Conservation (phyloP, 1,140 invertebrate genomes). For the Psilanteris sp. region DNA sequence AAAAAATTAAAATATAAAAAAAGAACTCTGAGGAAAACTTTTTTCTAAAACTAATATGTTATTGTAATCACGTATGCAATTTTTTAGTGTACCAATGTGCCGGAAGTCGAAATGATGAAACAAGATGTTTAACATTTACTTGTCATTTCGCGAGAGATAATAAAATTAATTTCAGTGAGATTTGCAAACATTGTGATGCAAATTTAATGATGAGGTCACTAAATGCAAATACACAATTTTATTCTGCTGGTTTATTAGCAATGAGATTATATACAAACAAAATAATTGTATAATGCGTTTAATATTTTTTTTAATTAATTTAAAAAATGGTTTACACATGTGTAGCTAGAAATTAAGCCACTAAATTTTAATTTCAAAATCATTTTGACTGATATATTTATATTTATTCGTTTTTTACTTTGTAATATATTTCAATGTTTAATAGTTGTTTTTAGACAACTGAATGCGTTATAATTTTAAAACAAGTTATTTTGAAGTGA, state of each 20-base stretch:
- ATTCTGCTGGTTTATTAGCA: too few relatives aligned
- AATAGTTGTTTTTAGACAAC: not conserved
- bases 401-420: constrained; percentile 22
- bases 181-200: too few relatives aligned
- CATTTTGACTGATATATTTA: constrained; percentile 4
- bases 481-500: too few relatives aligned
- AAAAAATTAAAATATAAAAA: not conserved
- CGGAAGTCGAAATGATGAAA: not conserved
- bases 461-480: too few relatives aligned
- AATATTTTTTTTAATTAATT: constrained; percentile 3
- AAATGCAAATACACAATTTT: too few relatives aligned
- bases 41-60: not conserved
- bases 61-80: constrained; percentile 5
- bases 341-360: too few relatives aligned
- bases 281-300: too few relatives aligned
- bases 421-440: constrained; percentile 14
- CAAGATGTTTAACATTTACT: not conserved
- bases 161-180: not conserved
- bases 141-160: not conserved
- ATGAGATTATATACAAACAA: too few relatives aligned
- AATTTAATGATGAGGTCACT: too few relatives aligned
- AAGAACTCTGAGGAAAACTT: not conserved
- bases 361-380: not conserved
- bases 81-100: constrained; percentile 19
- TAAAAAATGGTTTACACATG: not conserved